Evolutionary conservation across 2,113 vertebrate species (phyloP), one percentile per base, ranked within the genome.

Genomic region (Zosterops lateralis): DNA sequence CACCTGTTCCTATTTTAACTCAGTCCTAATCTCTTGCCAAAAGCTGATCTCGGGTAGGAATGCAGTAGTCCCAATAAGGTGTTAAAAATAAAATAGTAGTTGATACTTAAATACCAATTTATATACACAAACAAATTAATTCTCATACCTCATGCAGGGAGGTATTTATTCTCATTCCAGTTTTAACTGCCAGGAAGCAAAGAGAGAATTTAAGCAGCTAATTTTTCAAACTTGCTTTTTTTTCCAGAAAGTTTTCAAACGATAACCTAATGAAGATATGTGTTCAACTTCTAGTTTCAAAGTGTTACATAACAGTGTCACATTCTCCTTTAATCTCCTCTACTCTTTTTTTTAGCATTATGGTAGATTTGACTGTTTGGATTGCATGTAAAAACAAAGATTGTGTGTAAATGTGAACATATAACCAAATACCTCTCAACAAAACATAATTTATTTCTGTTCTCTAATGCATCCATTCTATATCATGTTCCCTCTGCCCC

Each of bases 71-170:
- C 75, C 90, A 83, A 10, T 54, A 85, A 93, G 42, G 74, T 85
- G 75, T 94, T 96, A 93, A 96, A 96, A 94, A 88, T 93, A 96
- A 95, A 93, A 91, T 66, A 90, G 90, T 93, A 70, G 92, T 93
- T 90, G 79, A 73, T 93, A 48, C 81, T 94, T 89, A 93, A 81
- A 87, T 89, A 88, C 67, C 67, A 82, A 84, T 95, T 96, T 95
- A 83, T 93, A 88, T 91, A 82, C 79, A 96, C 88, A 93, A 95
- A 95, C 84, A 95, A 91, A 95, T 92, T 89, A 95, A 77, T 95
- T 67, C 64, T 93, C 47, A 61, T 94, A 73, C 87, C 85, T 95
- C 90, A 93, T 88, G 87, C 92, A 90, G 96, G 7, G 87, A 95
- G 32, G 82, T 88, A 85, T 94, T 93, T 96, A 90, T 96, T 93